Evolutionary conservation across 2,797 vertebrate species (phyloP).

Genomic region (Florisuga fusca): DNA sequence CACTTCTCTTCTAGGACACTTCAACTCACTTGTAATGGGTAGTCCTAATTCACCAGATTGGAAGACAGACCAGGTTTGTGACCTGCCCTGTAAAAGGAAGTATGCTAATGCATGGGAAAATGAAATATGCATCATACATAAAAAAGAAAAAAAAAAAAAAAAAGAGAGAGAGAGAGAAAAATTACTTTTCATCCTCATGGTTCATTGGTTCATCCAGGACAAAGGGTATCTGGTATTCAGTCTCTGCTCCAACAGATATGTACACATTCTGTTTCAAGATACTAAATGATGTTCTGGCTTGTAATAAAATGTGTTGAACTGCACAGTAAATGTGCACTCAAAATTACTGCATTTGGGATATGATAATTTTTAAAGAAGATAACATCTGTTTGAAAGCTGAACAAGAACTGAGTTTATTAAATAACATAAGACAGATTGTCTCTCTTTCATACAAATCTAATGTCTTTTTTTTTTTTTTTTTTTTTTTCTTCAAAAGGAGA

Average conservation of each 20-base stretch:
- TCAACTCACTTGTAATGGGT: neutral
- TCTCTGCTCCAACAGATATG: neutral
- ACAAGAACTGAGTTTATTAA: constrained; percentile 46
- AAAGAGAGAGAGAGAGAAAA: neutral
- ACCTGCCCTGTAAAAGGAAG: neutral
- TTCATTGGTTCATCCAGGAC: neutral
- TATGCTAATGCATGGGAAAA: neutral
- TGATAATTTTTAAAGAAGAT: constrained; percentile 50
- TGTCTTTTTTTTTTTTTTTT: neutral
- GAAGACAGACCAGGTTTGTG: neutral
- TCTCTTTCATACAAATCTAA: neutral
- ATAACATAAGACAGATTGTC: constrained; percentile 41
- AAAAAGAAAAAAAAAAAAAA: neutral
- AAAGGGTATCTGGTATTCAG: neutral
- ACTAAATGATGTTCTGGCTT: neutral
- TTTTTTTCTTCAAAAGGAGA: neutral
- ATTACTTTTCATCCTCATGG: neutral
- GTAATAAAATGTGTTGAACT: constrained; percentile 50
- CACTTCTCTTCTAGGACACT: neutral
- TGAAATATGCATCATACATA: neutral
- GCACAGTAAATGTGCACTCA: constrained; percentile 52
- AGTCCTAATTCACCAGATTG: neutral
- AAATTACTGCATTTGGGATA: constrained; percentile 36
- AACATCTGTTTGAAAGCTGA: constrained; percentile 71
- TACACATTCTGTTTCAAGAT: constrained; percentile 6